Conservation (phyloP, 2,797 vertebrate genomes). For the Gobio occitaniae region DNA sequence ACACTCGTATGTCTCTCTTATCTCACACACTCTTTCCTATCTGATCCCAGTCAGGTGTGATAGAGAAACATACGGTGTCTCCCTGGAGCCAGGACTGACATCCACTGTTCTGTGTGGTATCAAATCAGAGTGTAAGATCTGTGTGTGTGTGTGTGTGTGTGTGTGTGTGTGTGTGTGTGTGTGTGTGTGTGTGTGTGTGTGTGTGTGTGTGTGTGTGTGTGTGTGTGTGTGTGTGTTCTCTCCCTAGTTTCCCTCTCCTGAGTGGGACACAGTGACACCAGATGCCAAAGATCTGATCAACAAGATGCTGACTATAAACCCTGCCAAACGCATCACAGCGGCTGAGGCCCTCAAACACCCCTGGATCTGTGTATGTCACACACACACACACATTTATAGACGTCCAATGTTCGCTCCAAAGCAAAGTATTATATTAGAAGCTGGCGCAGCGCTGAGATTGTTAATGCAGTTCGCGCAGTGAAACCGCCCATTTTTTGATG, state of each 20-base stretch:
- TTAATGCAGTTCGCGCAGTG: too few relatives aligned
- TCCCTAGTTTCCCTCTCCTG: slow-evolving; percentile 93
- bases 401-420: too few relatives aligned
- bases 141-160: not conserved
- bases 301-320: slow-evolving; percentile 98
- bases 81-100: not conserved
- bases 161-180: not conserved
- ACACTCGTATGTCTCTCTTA: not conserved
- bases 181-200: not conserved
- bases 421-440: too few relatives aligned
- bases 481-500: too few relatives aligned
- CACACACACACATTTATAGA: not conserved
- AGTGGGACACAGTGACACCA: slow-evolving; percentile 97
- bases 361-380: slow-evolving; percentile 92
- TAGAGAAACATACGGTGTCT: not conserved
- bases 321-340: slow-evolving; percentile 92
- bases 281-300: slow-evolving; percentile 99
- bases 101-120: not conserved
- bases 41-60: not conserved
- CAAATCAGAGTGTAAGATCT: too few relatives aligned
- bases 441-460: too few relatives aligned
- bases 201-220: not conserved
- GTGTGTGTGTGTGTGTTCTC: not conserved
- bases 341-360: slow-evolving; percentile 95
- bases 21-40: not conserved